phyloP scores from a whole-genome alignment of 2,113 vertebrate species.

The Numida meleagris region DNA sequence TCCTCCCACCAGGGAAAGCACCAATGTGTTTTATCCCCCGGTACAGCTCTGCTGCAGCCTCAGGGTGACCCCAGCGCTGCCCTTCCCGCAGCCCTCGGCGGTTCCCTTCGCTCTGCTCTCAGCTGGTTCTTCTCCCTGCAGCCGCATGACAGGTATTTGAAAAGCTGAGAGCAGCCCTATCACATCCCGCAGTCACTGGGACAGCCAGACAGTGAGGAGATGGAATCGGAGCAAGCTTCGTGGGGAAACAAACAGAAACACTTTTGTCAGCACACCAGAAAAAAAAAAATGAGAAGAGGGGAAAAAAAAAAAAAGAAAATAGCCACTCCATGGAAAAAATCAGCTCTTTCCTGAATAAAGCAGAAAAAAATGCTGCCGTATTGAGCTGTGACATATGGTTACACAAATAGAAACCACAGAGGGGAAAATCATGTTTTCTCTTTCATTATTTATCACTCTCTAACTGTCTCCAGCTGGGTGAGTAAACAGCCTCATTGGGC shows the following conservation, averaged over 20 bases:
- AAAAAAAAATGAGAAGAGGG: background rate
- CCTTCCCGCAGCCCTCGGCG: background rate
- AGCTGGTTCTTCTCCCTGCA: constrained; percentile 20
- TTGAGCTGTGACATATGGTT: constrained; percentile 82
- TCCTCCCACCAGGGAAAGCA: background rate
- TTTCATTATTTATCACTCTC: constrained; percentile 89
- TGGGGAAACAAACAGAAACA: constrained; percentile 55
- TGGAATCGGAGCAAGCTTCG: background rate
- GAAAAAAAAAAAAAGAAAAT: background rate
- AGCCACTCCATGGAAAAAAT: constrained; percentile 77
- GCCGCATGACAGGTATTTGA: constrained; percentile 19
- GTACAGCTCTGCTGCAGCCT: background rate
- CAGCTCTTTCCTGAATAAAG: constrained; percentile 79
- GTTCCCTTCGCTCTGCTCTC: background rate
- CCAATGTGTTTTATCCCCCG: background rate
- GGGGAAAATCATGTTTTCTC: constrained; percentile 88
- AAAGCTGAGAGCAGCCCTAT: constrained; percentile 2
- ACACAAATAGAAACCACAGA: constrained; percentile 85
- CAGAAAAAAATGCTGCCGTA: constrained; percentile 74
- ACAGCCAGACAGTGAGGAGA: constrained; percentile 34
- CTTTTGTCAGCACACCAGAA: background rate
- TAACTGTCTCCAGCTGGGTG: constrained; percentile 90
- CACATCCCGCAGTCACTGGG: background rate
- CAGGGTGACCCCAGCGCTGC: background rate
- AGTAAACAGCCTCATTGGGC: constrained; percentile 92